These are phyloP conservation scores for Diplosoma virens DNA, from an alignment of 23 tunicate species.

Conservation along the genomic window DNA sequence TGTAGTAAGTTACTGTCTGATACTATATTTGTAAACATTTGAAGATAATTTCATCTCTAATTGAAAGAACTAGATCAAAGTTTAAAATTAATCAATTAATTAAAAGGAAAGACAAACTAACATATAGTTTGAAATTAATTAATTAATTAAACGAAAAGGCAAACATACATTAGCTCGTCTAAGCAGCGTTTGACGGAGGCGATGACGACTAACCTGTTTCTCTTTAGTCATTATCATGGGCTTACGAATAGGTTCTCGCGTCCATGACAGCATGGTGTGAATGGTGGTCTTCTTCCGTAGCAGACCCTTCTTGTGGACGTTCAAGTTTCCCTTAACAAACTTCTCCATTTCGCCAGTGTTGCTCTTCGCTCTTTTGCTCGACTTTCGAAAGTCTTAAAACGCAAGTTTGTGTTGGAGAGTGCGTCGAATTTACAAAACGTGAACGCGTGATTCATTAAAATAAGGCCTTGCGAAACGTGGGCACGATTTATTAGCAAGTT, in stretches of 20 bases:
- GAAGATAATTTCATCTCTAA: too few relatives aligned
- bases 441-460: neutral
- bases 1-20: too few relatives aligned
- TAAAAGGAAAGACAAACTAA: neutral
- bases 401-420: too few relatives aligned
- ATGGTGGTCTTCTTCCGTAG: slow-evolving; percentile 90
- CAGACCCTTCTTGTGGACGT: slow-evolving; percentile 81
- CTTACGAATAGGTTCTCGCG: slow-evolving; percentile 84
- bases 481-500: too few relatives aligned
- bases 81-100: too few relatives aligned
- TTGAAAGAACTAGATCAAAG: too few relatives aligned
- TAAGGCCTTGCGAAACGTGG: too few relatives aligned
- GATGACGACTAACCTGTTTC: slow-evolving; percentile 70
- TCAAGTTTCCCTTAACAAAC: slow-evolving; percentile 70
- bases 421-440: neutral
- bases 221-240: slow-evolving; percentile 97
- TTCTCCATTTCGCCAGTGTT: slow-evolving; percentile 38
- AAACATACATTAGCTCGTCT: too few relatives aligned
- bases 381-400: slow-evolving; percentile 1
- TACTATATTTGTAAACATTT: too few relatives aligned
- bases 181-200: too few relatives aligned
- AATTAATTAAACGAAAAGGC: too few relatives aligned
- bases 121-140: neutral
- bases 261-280: slow-evolving; percentile 96
- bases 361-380: slow-evolving; percentile 12